Evolutionary conservation across 2,888 invertebrate species (phyloP).

Genomic region (Stenoptilia bipunctidactyla): DNA sequence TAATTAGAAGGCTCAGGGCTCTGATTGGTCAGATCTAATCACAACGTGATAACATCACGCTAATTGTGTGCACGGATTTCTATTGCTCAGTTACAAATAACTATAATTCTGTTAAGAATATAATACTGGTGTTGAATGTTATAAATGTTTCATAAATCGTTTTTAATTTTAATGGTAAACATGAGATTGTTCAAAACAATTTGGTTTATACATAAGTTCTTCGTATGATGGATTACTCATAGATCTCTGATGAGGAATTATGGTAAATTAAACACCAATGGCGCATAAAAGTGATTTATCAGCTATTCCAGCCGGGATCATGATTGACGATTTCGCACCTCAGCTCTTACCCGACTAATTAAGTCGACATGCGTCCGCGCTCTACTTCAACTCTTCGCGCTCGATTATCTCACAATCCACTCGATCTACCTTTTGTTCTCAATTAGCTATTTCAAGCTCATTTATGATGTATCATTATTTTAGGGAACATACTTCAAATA

Average conservation of each 20-base stretch:
- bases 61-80: slow-evolving; percentile 45
- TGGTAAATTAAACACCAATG: slow-evolving; percentile 40
- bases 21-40: slow-evolving; percentile 63
- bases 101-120: not conserved
- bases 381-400: slow-evolving; percentile 42
- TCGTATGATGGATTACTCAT: no score
- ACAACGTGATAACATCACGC: slow-evolving; percentile 64
- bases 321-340: slow-evolving; percentile 70
- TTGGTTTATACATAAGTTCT: no score
- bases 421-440: slow-evolving; percentile 24
- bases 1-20: slow-evolving; percentile 56
- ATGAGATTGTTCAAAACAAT: no score
- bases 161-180: no score
- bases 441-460: no score
- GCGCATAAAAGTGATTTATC: slow-evolving; percentile 47
- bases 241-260: slow-evolving; percentile 32
- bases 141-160: no score
- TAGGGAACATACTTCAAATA: not conserved
- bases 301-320: slow-evolving; percentile 30
- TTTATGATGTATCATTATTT: no score
- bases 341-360: slow-evolving; percentile 57
- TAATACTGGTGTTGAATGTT: no score
- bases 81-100: slow-evolving; percentile 35
- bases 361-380: slow-evolving; percentile 62
- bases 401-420: slow-evolving; percentile 40